Base-by-base conservation (phyloP, 2,113 vertebrate genomes). In the Tapirus terrestris region DNA sequence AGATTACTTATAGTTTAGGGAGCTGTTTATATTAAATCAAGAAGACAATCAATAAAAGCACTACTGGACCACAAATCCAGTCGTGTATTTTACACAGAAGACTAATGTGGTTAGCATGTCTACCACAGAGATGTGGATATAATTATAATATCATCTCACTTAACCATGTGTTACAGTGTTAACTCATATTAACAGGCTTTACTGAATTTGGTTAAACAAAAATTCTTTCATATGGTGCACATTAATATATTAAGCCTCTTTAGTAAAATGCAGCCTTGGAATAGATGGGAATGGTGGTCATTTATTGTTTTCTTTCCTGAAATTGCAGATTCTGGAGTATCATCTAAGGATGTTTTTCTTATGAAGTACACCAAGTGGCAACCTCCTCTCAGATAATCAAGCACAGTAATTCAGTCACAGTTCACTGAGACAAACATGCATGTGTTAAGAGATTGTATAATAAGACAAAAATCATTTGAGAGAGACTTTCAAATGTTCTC, bases 1-100 rank as follows among this genome's bases (percentile, higher is more conserved):
- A 89, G 73, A 85, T 93, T 81, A 45, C 16, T 92, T 91, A 65
- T 9, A 92, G 48, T 72, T 80, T 75, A 95, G 76, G 48, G 25
- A 80, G 45, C 16, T 88, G 29, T 83, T 98, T 56, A 67, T 61
- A 65, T 61, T 95, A 93, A 51, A 81, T 96, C 14, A 86, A 79
- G 8, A 92, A 87, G 33, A 72, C 21, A 76, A 36, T 2, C 31
- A 81, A 36, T 53, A 89, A 75, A 1, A 94, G 12, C 6, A 61
- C 29, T 61, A 83, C 13, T 61, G 25, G 20, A 81, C 29, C 51
- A 92, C 48, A 86, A 95, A 51, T 68, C 16, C 1, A 68, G 11
- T 33, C 91, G 17, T 70, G 0, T 76, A 60, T 87, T 89, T 77
- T 75, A 58, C 70, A 92, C n/a, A 70, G 91, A 89, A 77, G 33